Base-by-base conservation (phyloP, 2,888 invertebrate genomes). In the Oscheius sp. region DNA sequence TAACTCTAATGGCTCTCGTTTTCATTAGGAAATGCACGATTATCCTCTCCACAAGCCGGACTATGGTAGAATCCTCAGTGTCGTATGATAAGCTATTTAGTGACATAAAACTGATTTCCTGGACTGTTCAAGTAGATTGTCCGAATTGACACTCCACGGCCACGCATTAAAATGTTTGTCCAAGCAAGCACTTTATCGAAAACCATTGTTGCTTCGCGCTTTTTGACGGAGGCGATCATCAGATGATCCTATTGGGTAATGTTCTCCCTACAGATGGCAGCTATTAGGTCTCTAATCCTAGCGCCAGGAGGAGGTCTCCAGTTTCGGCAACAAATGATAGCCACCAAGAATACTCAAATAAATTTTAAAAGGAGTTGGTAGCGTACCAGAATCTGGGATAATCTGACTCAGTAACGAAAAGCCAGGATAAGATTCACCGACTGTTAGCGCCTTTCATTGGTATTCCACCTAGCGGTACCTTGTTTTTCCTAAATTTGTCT, bases 161-260 rank as follows among this genome's bases (percentile, higher is more conserved):
- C 52, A 52, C 52, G 29, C 52, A 52, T 52, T 52, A 27, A 52
- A 52, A 52, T 52, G 29, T 52, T 52, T 52, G 29, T 27, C 25
- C 27, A 52, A 29, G 25, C n/a, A 17, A 55, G 55, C 23, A 27
- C 29, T 52, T n/a, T 34, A 55, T 15, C 17, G 34, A 33, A 55
- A 33, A 55, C 1, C 8, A 10, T 2, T 37, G 12, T 20, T 37
- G n/a, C 20, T 39, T 34, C 33, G 5, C 23, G 25, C 17, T 34
- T 55, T 55, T 55, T 55, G 27, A 23, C n/a, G 33, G n/a, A 33
- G 29, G 42, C 61, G 42, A 61, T 61, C 45, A 45, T 27, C 29
- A 45, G 61, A 61, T 61, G 45, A 61, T 61, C 61, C 61, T 61
- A 45, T 61, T 61, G 61, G 61, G 61, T 42, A 61, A 61, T 42